A percentile compares a stretch with the other conserved stretches of the same genome.
Conservation (phyloP, 2,888 invertebrate genomes). For the Biston betularia region DNA sequence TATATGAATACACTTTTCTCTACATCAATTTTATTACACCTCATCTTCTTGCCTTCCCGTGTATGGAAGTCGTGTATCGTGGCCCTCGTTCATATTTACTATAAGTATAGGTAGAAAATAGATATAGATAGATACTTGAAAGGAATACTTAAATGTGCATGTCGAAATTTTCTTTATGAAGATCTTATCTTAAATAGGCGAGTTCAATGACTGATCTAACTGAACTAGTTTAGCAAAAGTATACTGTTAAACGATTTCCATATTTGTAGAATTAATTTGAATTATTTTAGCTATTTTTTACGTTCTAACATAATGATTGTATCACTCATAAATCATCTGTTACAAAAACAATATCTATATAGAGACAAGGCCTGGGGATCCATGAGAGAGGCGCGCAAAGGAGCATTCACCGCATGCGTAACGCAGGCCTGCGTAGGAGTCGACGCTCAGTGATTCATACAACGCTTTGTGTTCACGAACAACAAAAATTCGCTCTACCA, state of each 20-base stretch:
- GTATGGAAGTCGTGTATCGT: too few species aligned
- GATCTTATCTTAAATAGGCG: background rate
- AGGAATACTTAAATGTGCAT: background rate
- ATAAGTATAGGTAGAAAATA: too few species aligned
- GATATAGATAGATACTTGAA: too few species aligned
- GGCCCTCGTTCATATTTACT: too few species aligned
- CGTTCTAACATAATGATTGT: background rate
- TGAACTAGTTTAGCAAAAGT: background rate
- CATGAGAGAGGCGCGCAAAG: conserved; percentile 19
- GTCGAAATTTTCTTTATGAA: conserved; percentile 12
- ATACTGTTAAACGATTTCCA: background rate
- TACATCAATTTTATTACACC: too few species aligned
- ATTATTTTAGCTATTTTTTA: background rate
- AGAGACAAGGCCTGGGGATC: conserved; percentile 44
- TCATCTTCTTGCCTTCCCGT: too few species aligned
- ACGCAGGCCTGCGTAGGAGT: conserved; percentile 60
- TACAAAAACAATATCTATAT: conserved; percentile 21
- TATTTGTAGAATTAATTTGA: background rate
- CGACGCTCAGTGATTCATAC: conserved; percentile 44
- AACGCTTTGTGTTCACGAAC: conserved; percentile 26
- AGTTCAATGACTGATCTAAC: conserved; percentile 13
- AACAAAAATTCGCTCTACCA: conserved; percentile 22
- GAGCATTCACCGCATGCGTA: conserved; percentile 56
- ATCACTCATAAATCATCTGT: background rate
- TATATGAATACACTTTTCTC: too few species aligned